Conservation (phyloP, 2,797 vertebrate genomes). For the Neolamprologus multifasciatus region DNA sequence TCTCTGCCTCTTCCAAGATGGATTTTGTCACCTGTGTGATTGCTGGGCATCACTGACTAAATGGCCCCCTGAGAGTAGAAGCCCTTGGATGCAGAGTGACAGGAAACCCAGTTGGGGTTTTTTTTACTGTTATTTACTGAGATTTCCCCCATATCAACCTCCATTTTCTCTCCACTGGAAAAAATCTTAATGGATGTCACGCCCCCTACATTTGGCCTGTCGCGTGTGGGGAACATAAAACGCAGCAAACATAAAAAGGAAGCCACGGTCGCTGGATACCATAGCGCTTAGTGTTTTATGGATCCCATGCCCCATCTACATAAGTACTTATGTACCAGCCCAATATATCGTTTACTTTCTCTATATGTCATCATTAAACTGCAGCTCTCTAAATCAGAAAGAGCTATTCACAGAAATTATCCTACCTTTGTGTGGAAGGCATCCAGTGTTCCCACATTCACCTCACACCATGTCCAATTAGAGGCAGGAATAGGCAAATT, state of each 20-base stretch:
- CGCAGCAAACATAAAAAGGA: background rate
- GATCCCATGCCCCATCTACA: background rate
- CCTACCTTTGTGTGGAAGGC: conserved; percentile 15
- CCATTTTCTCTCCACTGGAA: background rate
- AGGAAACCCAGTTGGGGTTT: background rate
- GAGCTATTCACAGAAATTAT: conserved; percentile 11
- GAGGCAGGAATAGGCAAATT: conserved; percentile 54
- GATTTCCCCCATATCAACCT: background rate
- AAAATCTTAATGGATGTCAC: background rate
- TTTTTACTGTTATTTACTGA: background rate
- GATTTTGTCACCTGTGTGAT: conserved; percentile 21
- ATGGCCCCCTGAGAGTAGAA: background rate
- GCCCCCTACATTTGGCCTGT: background rate
- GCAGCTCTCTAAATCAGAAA: conserved; percentile 9
- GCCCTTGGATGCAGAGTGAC: background rate
- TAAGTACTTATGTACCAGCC: background rate
- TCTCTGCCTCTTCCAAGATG: background rate
- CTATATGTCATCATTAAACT: background rate
- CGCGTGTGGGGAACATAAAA: background rate
- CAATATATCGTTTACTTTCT: background rate
- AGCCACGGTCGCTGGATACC: background rate
- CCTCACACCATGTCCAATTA: conserved; percentile 59
- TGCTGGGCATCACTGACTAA: background rate
- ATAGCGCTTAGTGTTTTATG: background rate
- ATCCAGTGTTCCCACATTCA: conserved; percentile 39